Evolutionary conservation across 2,797 vertebrate genomes (phyloP), one percentile per base, ranked within the genome.

Genomic region (Gymnothorax reevesii): DNA sequence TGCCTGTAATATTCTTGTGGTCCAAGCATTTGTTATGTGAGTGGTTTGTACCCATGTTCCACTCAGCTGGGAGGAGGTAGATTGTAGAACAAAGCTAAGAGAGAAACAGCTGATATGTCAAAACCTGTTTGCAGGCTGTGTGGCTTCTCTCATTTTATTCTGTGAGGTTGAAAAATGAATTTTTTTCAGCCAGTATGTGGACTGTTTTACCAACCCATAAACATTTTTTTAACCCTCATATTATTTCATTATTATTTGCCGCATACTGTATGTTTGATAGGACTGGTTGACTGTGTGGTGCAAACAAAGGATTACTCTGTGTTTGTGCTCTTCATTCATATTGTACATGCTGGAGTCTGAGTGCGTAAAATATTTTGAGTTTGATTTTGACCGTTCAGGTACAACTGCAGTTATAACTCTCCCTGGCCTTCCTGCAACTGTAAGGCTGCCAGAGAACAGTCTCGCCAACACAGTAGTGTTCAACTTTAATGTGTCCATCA

Each of bases 371-470:
- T 3, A 73, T 69, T 69, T 75, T 10, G 71, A 42, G 71, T 75
- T 4, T 52, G 4, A 49, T 77, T 52, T 33, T 49, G 73, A 33
- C 88, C 89, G 1, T 79, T n/a, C 60, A 89, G 77, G 27, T 8
- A 79, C 42, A 86, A 8, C 4, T 55, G 87, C 84, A 92, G 71
- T 91, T 3, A 77, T 89, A 7, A 83, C n/a, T 2, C 57, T 90
- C 33, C 54, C 69, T 33, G 86, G 89, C 17, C 55, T 90, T 33
- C 89, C 88, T 5, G 86, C 73, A 17, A 83, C 83, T 15, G 77
- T 71, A 13, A 82, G 13, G 57, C 69, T 88, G 69, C 77, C 71
- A 52, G 88, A 90, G 88, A 88, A 87, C 87, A 90, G 86, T 59
- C 66, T 59, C 7, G 82, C 75, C 9, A 60, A 66, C 10, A 87